Conservation (phyloP, 2,113 vertebrate genomes). For the Ptychochromis oligacanthus region DNA sequence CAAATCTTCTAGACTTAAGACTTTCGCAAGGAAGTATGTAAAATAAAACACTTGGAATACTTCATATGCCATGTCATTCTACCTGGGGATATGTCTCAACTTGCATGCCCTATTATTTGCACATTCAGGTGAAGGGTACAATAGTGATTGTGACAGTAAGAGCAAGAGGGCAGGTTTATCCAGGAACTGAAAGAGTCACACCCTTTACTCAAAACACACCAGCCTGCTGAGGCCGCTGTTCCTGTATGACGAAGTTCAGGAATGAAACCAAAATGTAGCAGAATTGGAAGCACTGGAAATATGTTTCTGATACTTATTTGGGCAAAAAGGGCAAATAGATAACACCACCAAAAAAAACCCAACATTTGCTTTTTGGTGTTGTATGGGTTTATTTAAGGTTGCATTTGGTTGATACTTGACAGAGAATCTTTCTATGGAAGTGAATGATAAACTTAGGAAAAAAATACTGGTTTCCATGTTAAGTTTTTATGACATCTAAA, state of each 20-base stretch:
- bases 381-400: too few species aligned
- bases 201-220: background rate
- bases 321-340: background rate
- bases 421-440: too few species aligned
- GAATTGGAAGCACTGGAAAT: background rate
- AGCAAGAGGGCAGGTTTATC: background rate
- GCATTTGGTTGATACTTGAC: too few species aligned
- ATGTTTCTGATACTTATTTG: background rate
- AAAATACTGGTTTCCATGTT: background rate
- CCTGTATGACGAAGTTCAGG: background rate
- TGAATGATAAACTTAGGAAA: too few species aligned
- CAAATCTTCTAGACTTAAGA: background rate
- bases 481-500: background rate
- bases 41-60: background rate
- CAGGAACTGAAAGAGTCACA: background rate
- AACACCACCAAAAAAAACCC: background rate
- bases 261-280: background rate
- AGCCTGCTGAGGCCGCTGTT: background rate
- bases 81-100: background rate
- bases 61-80: background rate
- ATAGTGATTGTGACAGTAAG: background rate
- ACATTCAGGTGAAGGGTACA: background rate
- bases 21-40: background rate
- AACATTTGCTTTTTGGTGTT: too few species aligned
- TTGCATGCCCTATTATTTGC: background rate